Conservation (phyloP, 1,140 invertebrate genomes). For the Anoplolepis gracilipes region DNA sequence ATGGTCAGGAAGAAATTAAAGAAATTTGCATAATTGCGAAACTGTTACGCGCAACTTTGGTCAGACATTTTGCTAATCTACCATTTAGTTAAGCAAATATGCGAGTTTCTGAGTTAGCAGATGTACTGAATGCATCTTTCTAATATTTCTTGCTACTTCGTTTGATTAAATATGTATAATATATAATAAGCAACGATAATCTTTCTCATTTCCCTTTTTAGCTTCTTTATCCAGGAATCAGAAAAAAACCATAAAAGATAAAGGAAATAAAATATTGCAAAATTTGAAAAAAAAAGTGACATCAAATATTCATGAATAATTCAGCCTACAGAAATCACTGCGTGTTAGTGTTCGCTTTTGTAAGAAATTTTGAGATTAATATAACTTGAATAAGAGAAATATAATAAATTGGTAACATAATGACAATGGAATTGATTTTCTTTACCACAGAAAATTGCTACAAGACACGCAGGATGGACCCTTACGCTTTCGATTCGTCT, state of each 20-base stretch:
- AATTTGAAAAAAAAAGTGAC: slow-evolving; percentile 18
- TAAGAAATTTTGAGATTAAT: slow-evolving; percentile 27
- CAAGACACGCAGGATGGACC: slow-evolving; percentile 38
- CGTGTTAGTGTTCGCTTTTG: background rate
- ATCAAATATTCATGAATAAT: slow-evolving; percentile 30
- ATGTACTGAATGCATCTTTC: slow-evolving; percentile 8
- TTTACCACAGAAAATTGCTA: slow-evolving; percentile 45
- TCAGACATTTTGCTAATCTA: slow-evolving; percentile 48
- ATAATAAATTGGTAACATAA: slow-evolving; percentile 48
- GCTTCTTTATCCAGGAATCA: background rate
- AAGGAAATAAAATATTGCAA: background rate
- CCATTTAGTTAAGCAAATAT: slow-evolving; percentile 59
- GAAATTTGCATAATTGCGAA: slow-evolving; percentile 57
- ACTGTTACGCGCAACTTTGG: slow-evolving; percentile 42
- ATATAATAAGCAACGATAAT: background rate
- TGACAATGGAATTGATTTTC: slow-evolving; percentile 42
- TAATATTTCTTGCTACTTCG: background rate
- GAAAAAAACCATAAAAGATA: background rate
- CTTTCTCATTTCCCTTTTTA: background rate
- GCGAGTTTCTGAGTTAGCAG: slow-evolving; percentile 26
- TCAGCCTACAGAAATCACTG: background rate
- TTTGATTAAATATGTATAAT: background rate
- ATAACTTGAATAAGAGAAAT: slow-evolving; percentile 7
- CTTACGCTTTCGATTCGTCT: slow-evolving; percentile 44
- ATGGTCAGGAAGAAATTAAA: slow-evolving; percentile 54